phyloP scores from a whole-genome alignment of 2,888 invertebrate species.

The Ichneumoninae sp. region DNA sequence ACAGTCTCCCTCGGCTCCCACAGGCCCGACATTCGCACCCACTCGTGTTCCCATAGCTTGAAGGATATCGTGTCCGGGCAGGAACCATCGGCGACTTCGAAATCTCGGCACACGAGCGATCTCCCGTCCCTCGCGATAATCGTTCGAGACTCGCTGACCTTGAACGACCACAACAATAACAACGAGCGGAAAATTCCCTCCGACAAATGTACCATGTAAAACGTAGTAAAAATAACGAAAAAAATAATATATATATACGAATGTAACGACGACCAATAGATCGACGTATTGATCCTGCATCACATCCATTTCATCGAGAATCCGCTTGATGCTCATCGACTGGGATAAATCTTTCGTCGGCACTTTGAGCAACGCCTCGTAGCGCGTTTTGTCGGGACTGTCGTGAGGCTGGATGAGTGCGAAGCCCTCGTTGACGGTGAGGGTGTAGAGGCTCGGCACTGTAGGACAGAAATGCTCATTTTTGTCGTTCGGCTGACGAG shows the following conservation, averaged over 20 bases:
- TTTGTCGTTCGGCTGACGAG: slow-evolving; percentile 85
- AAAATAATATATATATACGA: slow-evolving; percentile 77
- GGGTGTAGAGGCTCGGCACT: slow-evolving; percentile 88
- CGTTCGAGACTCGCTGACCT: slow-evolving; percentile 87
- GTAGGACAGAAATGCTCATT: slow-evolving; percentile 88
- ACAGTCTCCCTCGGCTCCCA: slow-evolving; percentile 90
- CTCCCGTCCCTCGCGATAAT: slow-evolving; percentile 88
- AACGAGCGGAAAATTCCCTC: slow-evolving; percentile 26
- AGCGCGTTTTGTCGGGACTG: slow-evolving; percentile 85
- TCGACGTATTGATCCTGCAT: slow-evolving; percentile 87
- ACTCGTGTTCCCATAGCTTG: slow-evolving; percentile 90
- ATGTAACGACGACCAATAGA: slow-evolving; percentile 89
- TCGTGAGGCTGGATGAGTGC: slow-evolving; percentile 87
- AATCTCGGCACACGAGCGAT: slow-evolving; percentile 87
- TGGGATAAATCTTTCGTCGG: slow-evolving; percentile 88
- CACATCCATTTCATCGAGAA: slow-evolving; percentile 84
- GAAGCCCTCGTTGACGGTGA: slow-evolving; percentile 88
- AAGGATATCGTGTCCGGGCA: slow-evolving; percentile 87
- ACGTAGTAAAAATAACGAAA: not conserved
- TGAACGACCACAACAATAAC: slow-evolving; percentile 17
- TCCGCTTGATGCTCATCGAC: slow-evolving; percentile 86
- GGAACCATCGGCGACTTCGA: slow-evolving; percentile 88
- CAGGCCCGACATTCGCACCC: slow-evolving; percentile 88
- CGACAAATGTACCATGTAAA: not conserved
- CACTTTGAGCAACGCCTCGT: slow-evolving; percentile 86